These are phyloP conservation scores for Drosophila tsacasi DNA, from an alignment of 1,140 invertebrate genomes.

Conservation along the genomic window DNA sequence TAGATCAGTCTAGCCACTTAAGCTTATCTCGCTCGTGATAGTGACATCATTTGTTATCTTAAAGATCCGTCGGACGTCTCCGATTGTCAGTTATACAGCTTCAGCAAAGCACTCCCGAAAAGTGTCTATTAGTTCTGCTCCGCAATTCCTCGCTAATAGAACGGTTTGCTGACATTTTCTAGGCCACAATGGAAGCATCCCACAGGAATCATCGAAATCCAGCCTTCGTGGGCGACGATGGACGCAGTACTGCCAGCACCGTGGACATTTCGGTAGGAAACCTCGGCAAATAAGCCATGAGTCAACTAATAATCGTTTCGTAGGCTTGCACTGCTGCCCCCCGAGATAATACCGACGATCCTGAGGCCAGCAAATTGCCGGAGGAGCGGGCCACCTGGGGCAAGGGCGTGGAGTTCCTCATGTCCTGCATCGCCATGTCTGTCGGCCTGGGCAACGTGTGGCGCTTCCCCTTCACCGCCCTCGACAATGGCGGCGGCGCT, in stretches of 20 bases:
- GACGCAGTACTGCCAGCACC: conserved; percentile 71
- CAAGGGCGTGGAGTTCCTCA: conserved; percentile 91
- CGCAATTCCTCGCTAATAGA: conserved; percentile 39
- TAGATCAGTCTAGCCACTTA: conserved; percentile 1
- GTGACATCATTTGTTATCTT: conserved; percentile 54
- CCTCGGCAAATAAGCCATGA: conserved; percentile 23
- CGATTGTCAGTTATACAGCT: conserved; percentile 74
- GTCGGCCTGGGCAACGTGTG: conserved; percentile 95
- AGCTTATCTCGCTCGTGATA: conserved; percentile 44
- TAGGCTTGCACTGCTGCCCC: conserved; percentile 40
- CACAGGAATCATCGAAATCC: conserved; percentile 66
- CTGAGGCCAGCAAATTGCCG: conserved; percentile 42
- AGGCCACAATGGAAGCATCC: conserved; percentile 54
- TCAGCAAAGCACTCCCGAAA: conserved; percentile 18
- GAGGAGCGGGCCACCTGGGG: conserved; percentile 89
- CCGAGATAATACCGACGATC: conserved; percentile 29
- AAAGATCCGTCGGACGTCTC: conserved; percentile 36
- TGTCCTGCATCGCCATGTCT: conserved; percentile 94
- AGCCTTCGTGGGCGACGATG: conserved; percentile 77
- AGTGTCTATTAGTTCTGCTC: conserved; percentile 32
- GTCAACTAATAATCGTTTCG: conserved; percentile 50
- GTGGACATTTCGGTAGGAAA: conserved; percentile 68
- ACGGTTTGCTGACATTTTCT: conserved; percentile 9
- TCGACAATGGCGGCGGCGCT: conserved; percentile 92
- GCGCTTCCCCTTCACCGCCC: conserved; percentile 92